Percentiles rank a stretch among this genome's conserved stretches.
Evolutionary conservation across 2,113 vertebrate species (phyloP).

Genomic region (Tragelaphus buxtoni): DNA sequence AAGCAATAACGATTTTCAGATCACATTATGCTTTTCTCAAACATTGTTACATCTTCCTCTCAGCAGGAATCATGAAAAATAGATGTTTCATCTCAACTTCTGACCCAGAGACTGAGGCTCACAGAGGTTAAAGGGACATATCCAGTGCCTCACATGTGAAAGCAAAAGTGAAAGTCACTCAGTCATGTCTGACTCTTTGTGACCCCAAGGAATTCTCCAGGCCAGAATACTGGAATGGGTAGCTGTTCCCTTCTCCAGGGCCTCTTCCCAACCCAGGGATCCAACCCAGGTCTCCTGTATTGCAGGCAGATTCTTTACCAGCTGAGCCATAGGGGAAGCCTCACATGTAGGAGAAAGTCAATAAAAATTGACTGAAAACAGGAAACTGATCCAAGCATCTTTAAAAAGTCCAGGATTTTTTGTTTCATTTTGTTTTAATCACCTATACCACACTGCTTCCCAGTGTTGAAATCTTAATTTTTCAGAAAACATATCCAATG

Average conservation of each 20-base stretch:
- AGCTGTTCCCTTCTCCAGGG: not conserved
- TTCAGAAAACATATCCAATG: not conserved
- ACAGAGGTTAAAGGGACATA: not conserved
- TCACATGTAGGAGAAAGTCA: not conserved
- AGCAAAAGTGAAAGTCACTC: not conserved
- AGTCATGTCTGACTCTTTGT: not conserved
- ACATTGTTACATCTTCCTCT: not conserved
- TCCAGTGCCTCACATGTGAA: not conserved
- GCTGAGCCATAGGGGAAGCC: not conserved
- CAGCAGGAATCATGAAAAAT: not conserved
- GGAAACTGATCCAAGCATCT: not conserved
- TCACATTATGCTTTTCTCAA: not conserved
- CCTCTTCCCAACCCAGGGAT: not conserved
- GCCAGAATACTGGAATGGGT: not conserved
- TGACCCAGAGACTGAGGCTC: not conserved
- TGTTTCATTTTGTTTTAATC: conserved; percentile 8
- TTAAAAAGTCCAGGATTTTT: not conserved
- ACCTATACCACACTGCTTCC: not conserved
- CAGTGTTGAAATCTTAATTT: not conserved
- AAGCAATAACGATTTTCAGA: not conserved
- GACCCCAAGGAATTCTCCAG: not conserved
- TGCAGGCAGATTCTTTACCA: not conserved
- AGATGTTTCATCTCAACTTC: not conserved
- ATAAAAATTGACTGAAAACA: not conserved
- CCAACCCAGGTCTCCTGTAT: fast-evolving